A percentile compares a stretch with the other conserved stretches of the same genome.
These are phyloP conservation scores for Teleogryllus oceanicus DNA, from an alignment of 2,888 invertebrate species.

Conservation along the genomic window DNA sequence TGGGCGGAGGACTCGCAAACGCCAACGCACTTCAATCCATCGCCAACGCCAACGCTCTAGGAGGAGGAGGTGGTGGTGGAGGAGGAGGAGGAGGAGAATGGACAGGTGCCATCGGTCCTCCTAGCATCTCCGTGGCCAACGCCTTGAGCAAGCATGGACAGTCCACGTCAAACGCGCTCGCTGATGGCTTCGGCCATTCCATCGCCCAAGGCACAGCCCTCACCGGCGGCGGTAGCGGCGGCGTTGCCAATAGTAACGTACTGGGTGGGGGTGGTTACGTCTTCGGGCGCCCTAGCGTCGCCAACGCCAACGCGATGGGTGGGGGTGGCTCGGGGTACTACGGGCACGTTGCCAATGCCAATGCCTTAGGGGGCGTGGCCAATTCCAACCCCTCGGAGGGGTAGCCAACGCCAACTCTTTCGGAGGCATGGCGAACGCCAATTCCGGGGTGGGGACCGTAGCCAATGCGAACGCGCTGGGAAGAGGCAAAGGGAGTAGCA, in stretches of 20 bases:
- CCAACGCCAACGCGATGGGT: not conserved
- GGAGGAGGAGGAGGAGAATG: not conserved
- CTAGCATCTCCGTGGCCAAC: not conserved
- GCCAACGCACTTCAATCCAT: not conserved
- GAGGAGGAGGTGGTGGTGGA: not conserved
- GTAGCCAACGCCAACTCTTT: not conserved
- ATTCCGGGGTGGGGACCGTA: not conserved
- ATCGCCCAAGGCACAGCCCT: not conserved
- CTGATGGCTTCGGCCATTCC: not conserved
- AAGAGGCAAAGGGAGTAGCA: not conserved
- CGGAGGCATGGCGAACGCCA: not conserved
- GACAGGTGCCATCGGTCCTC: not conserved
- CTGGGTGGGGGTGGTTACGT: not conserved
- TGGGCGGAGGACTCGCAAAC: not conserved
- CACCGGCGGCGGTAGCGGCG: not conserved
- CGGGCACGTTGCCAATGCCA: not conserved
- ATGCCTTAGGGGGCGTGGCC: not conserved
- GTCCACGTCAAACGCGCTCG: not conserved
- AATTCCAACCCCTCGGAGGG: not conserved
- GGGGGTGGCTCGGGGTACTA: not conserved
- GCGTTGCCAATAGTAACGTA: not conserved
- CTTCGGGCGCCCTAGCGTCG: not conserved
- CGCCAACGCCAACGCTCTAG: not conserved
- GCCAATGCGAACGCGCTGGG: not conserved
- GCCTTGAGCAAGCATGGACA: not conserved